Conservation (phyloP, 2,888 invertebrate genomes). For the Macaria notata region DNA sequence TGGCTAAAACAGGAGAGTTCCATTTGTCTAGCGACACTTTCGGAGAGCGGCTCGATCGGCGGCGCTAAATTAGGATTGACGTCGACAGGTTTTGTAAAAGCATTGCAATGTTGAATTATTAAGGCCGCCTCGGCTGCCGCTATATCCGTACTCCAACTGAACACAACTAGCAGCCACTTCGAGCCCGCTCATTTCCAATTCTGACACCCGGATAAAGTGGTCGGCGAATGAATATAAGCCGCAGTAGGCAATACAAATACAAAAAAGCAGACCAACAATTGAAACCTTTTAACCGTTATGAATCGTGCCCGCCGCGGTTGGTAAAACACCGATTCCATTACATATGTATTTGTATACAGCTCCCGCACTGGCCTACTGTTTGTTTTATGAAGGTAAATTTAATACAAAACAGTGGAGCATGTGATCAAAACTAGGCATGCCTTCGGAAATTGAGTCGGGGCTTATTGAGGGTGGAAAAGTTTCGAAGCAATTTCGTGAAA, state of each 20-base stretch:
- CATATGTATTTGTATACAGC: slow-evolving; percentile 10
- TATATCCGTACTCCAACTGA: slow-evolving; percentile 66
- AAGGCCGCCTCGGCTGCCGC: slow-evolving; percentile 73
- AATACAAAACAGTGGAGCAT: slow-evolving; percentile 46
- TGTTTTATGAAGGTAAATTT: slow-evolving; percentile 23
- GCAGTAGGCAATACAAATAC: slow-evolving; percentile 50
- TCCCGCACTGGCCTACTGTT: slow-evolving; percentile 12
- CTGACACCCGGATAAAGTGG: slow-evolving; percentile 75
- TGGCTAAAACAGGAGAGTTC: slow-evolving; percentile 68
- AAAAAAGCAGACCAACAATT: slow-evolving; percentile 45
- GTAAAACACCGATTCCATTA: slow-evolving; percentile 31
- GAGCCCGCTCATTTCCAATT: slow-evolving; percentile 72
- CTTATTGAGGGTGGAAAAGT: slow-evolving; percentile 74
- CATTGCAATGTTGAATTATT: slow-evolving; percentile 83
- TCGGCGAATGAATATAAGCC: slow-evolving; percentile 62
- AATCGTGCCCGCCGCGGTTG: slow-evolving; percentile 32
- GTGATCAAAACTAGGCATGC: slow-evolving; percentile 61
- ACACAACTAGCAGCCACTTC: slow-evolving; percentile 53
- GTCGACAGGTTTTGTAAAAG: slow-evolving; percentile 82
- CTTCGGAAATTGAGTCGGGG: slow-evolving; percentile 65
- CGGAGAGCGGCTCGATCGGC: slow-evolving; percentile 74
- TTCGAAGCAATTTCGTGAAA: slow-evolving; percentile 77
- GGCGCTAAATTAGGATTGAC: slow-evolving; percentile 79
- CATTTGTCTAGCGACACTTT: slow-evolving; percentile 79
- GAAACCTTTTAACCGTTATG: slow-evolving; percentile 44